These are phyloP conservation scores for Cariama cristata DNA, from an alignment of 2,113 vertebrate species.

Conservation along the genomic window DNA sequence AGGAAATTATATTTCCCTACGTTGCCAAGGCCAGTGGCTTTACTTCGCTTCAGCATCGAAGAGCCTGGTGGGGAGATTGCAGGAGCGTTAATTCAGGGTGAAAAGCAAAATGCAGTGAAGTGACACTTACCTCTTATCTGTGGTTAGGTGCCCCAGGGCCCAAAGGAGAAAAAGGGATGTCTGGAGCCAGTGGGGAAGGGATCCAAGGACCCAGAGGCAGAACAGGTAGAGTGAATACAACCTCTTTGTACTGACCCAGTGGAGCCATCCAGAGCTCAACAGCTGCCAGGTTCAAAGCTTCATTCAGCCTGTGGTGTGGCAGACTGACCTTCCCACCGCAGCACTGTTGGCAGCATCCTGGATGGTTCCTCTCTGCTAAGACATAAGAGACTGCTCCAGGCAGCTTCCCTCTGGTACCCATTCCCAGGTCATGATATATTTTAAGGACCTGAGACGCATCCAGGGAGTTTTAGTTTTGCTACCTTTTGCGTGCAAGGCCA, in stretches of 20 bases:
- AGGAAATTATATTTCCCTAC: neutral
- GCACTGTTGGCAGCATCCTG: neutral
- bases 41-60: neutral
- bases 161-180: slow-evolving; percentile 51
- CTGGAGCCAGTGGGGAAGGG: slow-evolving; percentile 8
- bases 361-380: neutral
- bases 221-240: slow-evolving; percentile 45
- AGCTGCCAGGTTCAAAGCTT: neutral
- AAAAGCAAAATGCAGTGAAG: neutral
- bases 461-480: neutral
- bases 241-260: neutral
- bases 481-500: neutral
- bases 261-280: neutral
- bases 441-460: neutral
- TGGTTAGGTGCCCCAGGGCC: slow-evolving; percentile 59
- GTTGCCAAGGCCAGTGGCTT: neutral
- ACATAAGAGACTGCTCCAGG: neutral
- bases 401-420: neutral
- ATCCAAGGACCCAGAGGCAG: slow-evolving; percentile 45
- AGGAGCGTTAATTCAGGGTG: neutral
- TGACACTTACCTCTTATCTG: neutral
- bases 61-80: neutral
- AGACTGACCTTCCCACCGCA: neutral
- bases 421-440: neutral
- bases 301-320: neutral